Base-by-base conservation (phyloP, 2,888 invertebrate genomes). In the Sicus ferrugineus region DNA sequence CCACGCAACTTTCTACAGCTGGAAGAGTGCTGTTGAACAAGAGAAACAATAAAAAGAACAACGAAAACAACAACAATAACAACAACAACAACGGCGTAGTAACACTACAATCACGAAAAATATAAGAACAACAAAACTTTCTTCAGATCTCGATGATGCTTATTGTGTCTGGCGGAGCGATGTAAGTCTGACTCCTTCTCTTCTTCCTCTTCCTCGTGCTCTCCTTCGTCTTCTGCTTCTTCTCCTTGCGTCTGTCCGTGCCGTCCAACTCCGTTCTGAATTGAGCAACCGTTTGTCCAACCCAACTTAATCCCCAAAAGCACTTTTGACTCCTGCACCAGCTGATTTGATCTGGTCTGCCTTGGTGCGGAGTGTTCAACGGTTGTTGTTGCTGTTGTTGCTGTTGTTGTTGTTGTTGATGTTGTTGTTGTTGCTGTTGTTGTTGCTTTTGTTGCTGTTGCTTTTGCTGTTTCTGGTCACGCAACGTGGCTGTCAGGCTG, bases 91-190 rank as follows among this genome's bases (percentile, higher is more conserved):
- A 26, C 58, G 19, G 67, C 48, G 50, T 46, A 68, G 38, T 38
- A 9, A 38, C 7, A 52, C n/a, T 6, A 52, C 52, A 52, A 52
- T 52, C 3, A 9, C n/a, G 63, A 21, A 50, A 62, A 38, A 67
- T 26, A 23, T 26, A 28, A 54, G 54, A 42, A 42, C 21, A 54
- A 14, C 42, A 63, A n/a, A 66, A 68, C 46, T 67, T 67, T 69
- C 72, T 70, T 70, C 70, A 73, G 70, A 70, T 28, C 64, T 65
- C 70, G 62, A 73, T 70, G 72, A 75, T 70, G 69, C 73, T 72
- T 70, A 9, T 73, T 72, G 72, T 72, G 74, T 75, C 74, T 73
- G 73, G 70, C 73, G 73, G 67, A 6, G 11, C 54, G 26, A 69
- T 48, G 56, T 67, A 52, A 7, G 21, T 23, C 16, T 16, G 14